Conservation (phyloP, 2,113 vertebrate genomes). For the Neotragus moschatus region DNA sequence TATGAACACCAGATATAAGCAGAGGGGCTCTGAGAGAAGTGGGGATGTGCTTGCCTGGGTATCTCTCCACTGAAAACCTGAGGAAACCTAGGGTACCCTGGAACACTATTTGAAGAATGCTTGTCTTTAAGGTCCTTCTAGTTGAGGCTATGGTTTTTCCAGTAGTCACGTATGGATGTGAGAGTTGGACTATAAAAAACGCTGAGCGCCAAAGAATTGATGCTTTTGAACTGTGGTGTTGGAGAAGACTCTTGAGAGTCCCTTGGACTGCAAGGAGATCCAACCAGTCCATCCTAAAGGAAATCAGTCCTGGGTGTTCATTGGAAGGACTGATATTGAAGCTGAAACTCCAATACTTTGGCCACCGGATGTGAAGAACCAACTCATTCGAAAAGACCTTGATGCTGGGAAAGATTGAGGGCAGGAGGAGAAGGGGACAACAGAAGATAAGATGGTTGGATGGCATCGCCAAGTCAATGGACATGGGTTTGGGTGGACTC, state of each 20-base stretch:
- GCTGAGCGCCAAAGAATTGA: neutral
- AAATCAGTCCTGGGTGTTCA: neutral
- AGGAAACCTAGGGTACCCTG: neutral
- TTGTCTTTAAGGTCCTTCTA: neutral
- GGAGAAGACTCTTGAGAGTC: neutral
- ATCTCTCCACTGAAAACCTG: neutral
- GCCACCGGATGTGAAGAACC: neutral
- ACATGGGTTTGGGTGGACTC: neutral
- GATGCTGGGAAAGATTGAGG: neutral
- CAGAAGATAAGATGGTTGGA: neutral
- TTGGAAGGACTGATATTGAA: neutral
- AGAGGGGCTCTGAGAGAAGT: neutral
- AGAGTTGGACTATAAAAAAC: neutral
- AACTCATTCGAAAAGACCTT: neutral
- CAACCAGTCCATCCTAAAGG: neutral
- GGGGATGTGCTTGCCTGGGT: neutral
- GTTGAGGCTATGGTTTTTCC: neutral
- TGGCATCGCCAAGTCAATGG: neutral
- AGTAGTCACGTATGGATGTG: neutral
- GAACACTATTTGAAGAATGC: neutral
- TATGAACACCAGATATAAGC: neutral
- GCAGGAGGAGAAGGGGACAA: neutral
- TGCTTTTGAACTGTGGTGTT: neutral
- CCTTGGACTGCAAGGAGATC: neutral
- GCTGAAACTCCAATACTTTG: neutral